Evolutionary conservation across 2,113 vertebrate species (phyloP).

Genomic region (Ardeotis arabs): DNA sequence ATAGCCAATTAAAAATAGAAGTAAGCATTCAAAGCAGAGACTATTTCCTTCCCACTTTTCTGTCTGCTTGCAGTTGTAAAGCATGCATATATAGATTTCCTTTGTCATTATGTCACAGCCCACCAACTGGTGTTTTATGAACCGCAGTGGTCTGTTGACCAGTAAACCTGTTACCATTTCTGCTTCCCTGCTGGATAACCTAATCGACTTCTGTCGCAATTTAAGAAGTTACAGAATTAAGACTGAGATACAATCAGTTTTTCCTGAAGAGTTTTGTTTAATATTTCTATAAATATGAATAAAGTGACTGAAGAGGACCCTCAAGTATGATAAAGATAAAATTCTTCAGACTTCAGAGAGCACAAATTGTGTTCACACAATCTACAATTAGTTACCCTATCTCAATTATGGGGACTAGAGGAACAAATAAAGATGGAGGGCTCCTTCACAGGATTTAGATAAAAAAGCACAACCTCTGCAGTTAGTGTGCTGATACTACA

Average conservation of each 20-base stretch:
- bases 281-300: not conserved
- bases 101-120: slow-evolving; percentile 1
- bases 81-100: not conserved
- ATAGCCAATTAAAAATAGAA: slow-evolving; percentile 36
- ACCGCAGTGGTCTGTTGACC: not conserved
- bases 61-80: not conserved
- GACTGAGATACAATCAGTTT: not conserved
- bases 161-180: slow-evolving; percentile 10
- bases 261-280: not conserved
- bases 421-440: not conserved
- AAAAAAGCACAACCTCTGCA: not conserved
- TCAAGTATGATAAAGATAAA: not conserved
- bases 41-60: not conserved
- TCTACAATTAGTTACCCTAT: not conserved
- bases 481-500: not conserved
- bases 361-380: not conserved
- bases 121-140: not conserved
- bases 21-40: not conserved
- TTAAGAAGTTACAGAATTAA: slow-evolving; percentile 9
- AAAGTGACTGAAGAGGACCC: not conserved
- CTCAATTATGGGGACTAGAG: not conserved
- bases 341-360: not conserved
- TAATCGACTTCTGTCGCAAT: not conserved
- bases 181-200: not conserved
- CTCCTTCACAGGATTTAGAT: not conserved